Evolutionary conservation across 2,888 invertebrate genomes (phyloP).

Genomic region (Netelia melanura): DNA sequence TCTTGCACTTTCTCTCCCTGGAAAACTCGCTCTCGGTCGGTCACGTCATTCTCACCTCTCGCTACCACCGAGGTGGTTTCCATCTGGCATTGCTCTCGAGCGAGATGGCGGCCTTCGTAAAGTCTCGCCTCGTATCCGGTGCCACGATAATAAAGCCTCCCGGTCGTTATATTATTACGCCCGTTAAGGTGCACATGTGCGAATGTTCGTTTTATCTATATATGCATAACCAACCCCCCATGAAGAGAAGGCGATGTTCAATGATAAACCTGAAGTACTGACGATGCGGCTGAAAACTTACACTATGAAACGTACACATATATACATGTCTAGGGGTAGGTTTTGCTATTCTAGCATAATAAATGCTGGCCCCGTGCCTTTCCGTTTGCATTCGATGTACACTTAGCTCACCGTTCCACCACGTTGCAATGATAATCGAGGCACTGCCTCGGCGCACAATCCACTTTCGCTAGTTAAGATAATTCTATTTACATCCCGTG

Average conservation of each 20-base stretch:
- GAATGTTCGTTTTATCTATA: slow-evolving; percentile 53
- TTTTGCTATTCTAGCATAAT: background rate
- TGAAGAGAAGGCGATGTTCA: background rate
- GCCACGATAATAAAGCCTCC: slow-evolving; percentile 64
- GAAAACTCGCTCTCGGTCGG: slow-evolving; percentile 55
- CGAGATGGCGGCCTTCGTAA: slow-evolving; percentile 67
- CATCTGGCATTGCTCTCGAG: slow-evolving; percentile 64
- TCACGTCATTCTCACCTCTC: slow-evolving; percentile 60
- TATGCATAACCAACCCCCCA: background rate
- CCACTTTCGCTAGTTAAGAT: slow-evolving; percentile 39
- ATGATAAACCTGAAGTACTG: slow-evolving; percentile 40
- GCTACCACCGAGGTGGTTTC: slow-evolving; percentile 50
- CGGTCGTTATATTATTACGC: slow-evolving; percentile 65
- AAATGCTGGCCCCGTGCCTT: background rate
- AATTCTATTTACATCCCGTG: slow-evolving; percentile 50
- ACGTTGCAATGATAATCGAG: slow-evolving; percentile 36
- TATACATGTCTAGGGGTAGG: background rate
- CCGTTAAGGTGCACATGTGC: slow-evolving; percentile 59
- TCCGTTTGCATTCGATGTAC: background rate
- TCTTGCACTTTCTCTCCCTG: background rate
- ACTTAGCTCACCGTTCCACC: background rate
- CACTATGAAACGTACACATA: background rate
- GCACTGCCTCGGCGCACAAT: slow-evolving; percentile 16
- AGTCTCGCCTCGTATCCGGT: slow-evolving; percentile 70
- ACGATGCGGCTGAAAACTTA: slow-evolving; percentile 26